Base-by-base conservation (phyloP, 2,888 invertebrate genomes). In the Exephanes ischioxanthus region DNA sequence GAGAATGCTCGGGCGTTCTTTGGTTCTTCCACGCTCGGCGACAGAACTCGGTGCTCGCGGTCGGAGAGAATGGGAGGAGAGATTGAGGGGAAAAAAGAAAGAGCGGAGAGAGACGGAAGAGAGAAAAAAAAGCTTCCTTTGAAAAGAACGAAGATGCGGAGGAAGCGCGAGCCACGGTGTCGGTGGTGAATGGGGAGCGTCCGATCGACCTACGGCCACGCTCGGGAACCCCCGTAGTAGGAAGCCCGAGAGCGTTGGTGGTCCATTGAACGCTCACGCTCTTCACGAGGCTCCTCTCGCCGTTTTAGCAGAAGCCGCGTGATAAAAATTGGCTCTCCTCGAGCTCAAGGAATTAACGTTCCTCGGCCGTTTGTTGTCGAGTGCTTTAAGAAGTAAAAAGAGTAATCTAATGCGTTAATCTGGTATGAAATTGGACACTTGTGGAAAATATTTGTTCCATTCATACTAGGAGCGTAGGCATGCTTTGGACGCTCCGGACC, bases 191-290 rank as follows among this genome's bases (percentile, higher is more conserved):
- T 78, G 81, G 77, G 78, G 63, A 63, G 75, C 75, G 66, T 63
- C 53, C 63, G 80, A 84, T 78, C 80, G 84, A 81, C 81, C 85
- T 85, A 85, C 85, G 78, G 78, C 78, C 73, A 55, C 66, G 67
- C 79, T 37, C 72, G 80, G 72, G 73, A 75, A 78, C 73, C 78
- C 84, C 81, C 78, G 79, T 70, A 58, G 76, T 71, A 51, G 68
- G 48, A 68, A 82, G 75, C 78, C 72, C 61, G 75, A 70, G 78
- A 51, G 73, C 81, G 77, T 85, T 82, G 85, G 85, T 85, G 85
- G 85, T 85, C 85, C 84, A 19, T 55, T 14, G 53, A 55, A 79
- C 81, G 78, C 72, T 68, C 77, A 67, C 77, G 77, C 80, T 75
- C 70, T n/a, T 58, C 16, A 11, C n/a, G 37, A 33, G 51, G 51